Percentiles rank a stretch among this genome's conserved stretches.
Evolutionary conservation across 2,888 invertebrate genomes (phyloP).

Genomic region (Heliconius ethilla): DNA sequence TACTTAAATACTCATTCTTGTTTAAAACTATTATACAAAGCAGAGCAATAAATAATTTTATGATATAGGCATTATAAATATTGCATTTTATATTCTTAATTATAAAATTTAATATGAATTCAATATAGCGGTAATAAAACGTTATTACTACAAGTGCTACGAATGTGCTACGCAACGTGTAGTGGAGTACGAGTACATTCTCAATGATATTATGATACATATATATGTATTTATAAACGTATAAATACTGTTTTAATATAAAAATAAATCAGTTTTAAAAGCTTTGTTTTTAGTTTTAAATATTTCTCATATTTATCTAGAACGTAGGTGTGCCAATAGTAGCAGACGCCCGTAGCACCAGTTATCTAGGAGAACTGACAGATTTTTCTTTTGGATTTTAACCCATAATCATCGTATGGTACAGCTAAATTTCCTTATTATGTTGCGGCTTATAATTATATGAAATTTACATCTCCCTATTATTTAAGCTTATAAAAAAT

Average conservation of each 20-base stretch:
- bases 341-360: too few species aligned
- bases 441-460: too few species aligned
- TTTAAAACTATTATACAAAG: too few species aligned
- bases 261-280: neutral
- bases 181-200: neutral
- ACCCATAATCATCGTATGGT: too few species aligned
- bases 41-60: neutral
- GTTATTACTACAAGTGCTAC: conserved; percentile 11
- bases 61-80: neutral
- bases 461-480: too few species aligned
- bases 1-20: too few species aligned
- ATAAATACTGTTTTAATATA: neutral
- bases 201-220: neutral
- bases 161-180: conserved; percentile 21
- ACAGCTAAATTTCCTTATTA: too few species aligned
- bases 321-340: too few species aligned
- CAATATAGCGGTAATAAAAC: neutral
- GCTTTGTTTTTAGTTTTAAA: neutral
- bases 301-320: too few species aligned
- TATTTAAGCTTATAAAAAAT: too few species aligned
- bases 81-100: neutral
- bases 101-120: neutral
- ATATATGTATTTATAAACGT: neutral
- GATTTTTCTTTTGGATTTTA: too few species aligned
- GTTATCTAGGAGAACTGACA: too few species aligned